Percentiles rank a stretch among this genome's conserved stretches.
These are phyloP conservation scores for Platynereis dumerilii DNA, from an alignment of 2,888 invertebrate genomes.

Conservation along the genomic window DNA sequence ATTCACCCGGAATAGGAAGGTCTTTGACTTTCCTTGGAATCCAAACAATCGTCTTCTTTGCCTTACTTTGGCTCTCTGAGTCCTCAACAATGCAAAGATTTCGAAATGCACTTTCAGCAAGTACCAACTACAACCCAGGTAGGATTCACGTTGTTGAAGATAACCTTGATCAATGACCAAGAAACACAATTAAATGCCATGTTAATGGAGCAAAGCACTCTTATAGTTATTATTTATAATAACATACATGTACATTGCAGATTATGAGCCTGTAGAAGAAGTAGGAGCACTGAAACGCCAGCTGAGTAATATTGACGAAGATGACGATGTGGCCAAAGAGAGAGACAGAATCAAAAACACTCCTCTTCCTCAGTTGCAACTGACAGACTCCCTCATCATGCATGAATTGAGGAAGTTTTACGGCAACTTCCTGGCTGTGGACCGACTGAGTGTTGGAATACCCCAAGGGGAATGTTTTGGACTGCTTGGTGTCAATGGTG, in stretches of 20 bases:
- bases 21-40: slow-evolving; percentile 71
- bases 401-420: slow-evolving; percentile 76
- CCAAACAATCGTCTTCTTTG: slow-evolving; percentile 70
- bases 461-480: slow-evolving; percentile 80
- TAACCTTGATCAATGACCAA: no score
- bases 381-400: slow-evolving; percentile 68
- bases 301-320: slow-evolving; percentile 43
- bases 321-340: slow-evolving; percentile 62
- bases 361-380: slow-evolving; percentile 34
- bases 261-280: background rate
- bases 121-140: slow-evolving; percentile 3
- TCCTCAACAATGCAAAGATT: slow-evolving; percentile 41
- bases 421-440: slow-evolving; percentile 75
- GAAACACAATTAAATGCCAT: no score
- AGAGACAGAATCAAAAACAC: slow-evolving; percentile 48
- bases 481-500: slow-evolving; percentile 71
- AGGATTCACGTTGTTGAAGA: no score
- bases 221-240: background rate
- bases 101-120: slow-evolving; percentile 11
- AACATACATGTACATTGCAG: background rate
- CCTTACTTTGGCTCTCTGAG: slow-evolving; percentile 72
- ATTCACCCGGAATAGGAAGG: slow-evolving; percentile 74
- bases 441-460: slow-evolving; percentile 74
- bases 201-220: background rate
- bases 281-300: background rate